Base-by-base conservation (phyloP, 1,140 invertebrate genomes). In the Steinernema khuongi region DNA sequence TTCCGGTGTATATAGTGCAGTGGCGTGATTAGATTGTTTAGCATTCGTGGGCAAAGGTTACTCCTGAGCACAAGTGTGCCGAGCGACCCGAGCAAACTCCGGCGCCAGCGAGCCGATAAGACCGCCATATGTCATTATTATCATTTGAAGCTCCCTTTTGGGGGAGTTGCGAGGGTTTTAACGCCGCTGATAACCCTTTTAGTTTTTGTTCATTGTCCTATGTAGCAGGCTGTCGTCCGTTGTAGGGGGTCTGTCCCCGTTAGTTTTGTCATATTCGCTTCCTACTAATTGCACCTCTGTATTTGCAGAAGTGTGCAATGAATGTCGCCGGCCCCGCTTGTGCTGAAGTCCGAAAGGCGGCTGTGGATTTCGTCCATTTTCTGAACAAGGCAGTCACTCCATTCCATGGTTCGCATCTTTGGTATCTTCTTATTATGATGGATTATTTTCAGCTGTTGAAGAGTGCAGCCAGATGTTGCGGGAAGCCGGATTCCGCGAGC, bases 401-500 rank as follows among this genome's bases (percentile, higher is more conserved):
- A 0, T 79, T 68, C 60, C 78, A 79, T 44, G 77, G 77, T 78
- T 30, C 28, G 70, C 32, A 75, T 73, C 71, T 4, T 76, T 75
- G 4, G 30, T 67, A 28, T 66, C 4, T 29, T 66, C 22, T 19
- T 11, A 74, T 26, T 68, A 19, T 73, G 17, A 18, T 74, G 32
- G 30, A 60, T 50, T 0, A 17, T 30, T 79, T 81, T 70, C 73
- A 87, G 87, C 83, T 77, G 86, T 87, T n/a, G 82, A 87, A 74
- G 85, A 87, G 77, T 75, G 85, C 1, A 84, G 82, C 68, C 76
- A 81, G 26, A 74, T 75, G 26, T 77, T 88, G 32, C 31, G 84
- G 18, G 77, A 79, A 4, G 83, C 85, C 68, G 87, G 87, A 0
- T 88, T 87, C 76, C 79, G 76, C 28, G 87, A 88, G 74, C 70